Base-by-base conservation (phyloP, 2,113 vertebrate species). In the Oxyura jamaicensis region DNA sequence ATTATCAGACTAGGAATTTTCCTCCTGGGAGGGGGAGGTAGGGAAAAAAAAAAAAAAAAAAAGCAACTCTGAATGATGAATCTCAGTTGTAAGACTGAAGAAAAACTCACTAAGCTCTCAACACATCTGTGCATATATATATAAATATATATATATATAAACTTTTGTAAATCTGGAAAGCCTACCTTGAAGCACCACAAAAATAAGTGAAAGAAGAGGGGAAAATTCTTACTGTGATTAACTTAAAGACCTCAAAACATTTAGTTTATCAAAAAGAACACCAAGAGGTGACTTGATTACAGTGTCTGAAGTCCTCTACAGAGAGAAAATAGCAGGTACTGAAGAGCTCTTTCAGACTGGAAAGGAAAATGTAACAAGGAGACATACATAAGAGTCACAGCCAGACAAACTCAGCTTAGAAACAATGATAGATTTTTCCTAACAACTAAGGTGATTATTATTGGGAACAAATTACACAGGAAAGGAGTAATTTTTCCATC, bases 271-370 rank as follows among this genome's bases (percentile, higher is more conserved):
- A 76, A 78, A 78, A 86, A 81, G 60, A 86, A 39, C 69, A 91
- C 60, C 1, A 6, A 95, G 83, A 90, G 58, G 20, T 92, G 66
- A 75, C 77, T 82, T 92, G 89, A 93, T 93, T 95, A 93, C 23
- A 82, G 42, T 82, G 53, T 91, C 91, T 93, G 53, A 84, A 87
- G 86, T 75, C 33, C 48, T 78, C 46, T 56, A 76, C 26, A 31
- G 74, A 53, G 71, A 93, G 91, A 82, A 95, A 95, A 93, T 41
- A 87, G 62, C 77, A 92, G 41, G 66, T 56, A 41, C 69, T 82
- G 56, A 93, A 91, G 81, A 92, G 81, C 21, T 73, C n/a, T 89
- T 92, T 72, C 77, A 95, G 66, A 17, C 66, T 72, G 59, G 48
- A 53, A 59, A 78, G 48, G 79, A 87, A 95, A 91, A 66, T 10